Conservation (phyloP, 2,888 invertebrate genomes). For the Eupithecia inturbata region DNA sequence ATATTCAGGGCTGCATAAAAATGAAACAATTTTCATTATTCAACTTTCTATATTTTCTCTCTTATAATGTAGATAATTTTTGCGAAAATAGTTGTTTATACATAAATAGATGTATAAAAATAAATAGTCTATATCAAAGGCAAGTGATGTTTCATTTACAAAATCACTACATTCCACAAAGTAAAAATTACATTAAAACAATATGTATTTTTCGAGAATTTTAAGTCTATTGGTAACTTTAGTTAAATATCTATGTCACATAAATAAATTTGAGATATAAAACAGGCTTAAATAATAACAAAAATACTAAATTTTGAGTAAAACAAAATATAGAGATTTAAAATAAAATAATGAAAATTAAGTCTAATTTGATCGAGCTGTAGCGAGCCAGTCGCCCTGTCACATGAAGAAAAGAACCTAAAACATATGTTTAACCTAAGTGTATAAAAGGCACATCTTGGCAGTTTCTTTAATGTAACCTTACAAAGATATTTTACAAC, state of each 20-base stretch:
- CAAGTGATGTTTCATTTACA: slow-evolving; percentile 65
- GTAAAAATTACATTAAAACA: slow-evolving; percentile 45
- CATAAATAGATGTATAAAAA: slow-evolving; percentile 66
- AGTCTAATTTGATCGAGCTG: slow-evolving; percentile 59
- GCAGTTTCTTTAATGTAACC: slow-evolving; percentile 72
- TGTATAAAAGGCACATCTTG: slow-evolving; percentile 82
- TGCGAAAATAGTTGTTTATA: slow-evolving; percentile 62
- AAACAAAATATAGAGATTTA: slow-evolving; percentile 37
- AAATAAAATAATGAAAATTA: slow-evolving; percentile 41
- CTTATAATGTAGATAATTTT: slow-evolving; percentile 76
- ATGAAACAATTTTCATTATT: slow-evolving; percentile 59
- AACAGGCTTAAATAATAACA: slow-evolving; percentile 67
- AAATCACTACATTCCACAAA: slow-evolving; percentile 50
- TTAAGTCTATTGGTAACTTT: slow-evolving; percentile 81
- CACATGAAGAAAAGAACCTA: slow-evolving; percentile 54
- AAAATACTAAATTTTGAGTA: slow-evolving; percentile 36
- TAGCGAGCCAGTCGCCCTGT: slow-evolving; percentile 78
- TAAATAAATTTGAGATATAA: slow-evolving; percentile 75
- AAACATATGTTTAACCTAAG: slow-evolving; percentile 58
- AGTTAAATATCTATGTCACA: slow-evolving; percentile 73
- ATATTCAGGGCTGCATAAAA: slow-evolving; percentile 30
- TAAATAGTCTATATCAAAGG: slow-evolving; percentile 75
- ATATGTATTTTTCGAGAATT: slow-evolving; percentile 42
- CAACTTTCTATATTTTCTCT: slow-evolving; percentile 76
- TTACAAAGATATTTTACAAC: slow-evolving; percentile 67